These are phyloP conservation scores for Scelioninae gen. 1 DNA, from an alignment of 2,888 invertebrate species.

Conservation along the genomic window DNA sequence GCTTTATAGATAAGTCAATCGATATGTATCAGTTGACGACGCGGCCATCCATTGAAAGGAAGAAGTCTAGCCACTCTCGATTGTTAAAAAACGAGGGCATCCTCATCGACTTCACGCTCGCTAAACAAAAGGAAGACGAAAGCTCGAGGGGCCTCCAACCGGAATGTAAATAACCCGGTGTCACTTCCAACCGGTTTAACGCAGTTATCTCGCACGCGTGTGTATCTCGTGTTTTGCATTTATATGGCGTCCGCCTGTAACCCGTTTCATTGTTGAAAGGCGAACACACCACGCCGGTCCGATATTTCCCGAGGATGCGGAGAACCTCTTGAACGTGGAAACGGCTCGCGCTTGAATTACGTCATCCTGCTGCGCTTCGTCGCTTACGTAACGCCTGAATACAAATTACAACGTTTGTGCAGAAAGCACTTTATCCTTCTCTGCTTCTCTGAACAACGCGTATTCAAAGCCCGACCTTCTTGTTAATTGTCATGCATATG, in stretches of 20 bases:
- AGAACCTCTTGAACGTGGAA: constrained; percentile 46
- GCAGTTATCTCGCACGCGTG: constrained; percentile 64
- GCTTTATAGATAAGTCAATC: constrained; percentile 50
- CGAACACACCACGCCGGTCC: constrained; percentile 32
- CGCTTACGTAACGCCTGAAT: constrained; percentile 52
- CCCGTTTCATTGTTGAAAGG: constrained; percentile 58
- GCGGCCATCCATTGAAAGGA: no score
- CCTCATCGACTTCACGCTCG: constrained; percentile 57
- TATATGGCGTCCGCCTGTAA: constrained; percentile 39
- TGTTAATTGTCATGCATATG: constrained; percentile 36
- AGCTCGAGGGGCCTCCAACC: constrained; percentile 56
- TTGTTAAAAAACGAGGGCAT: constrained; percentile 57
- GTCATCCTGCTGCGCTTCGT: constrained; percentile 45
- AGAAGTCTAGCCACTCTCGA: constrained; percentile 50
- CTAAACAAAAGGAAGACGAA: constrained; percentile 61
- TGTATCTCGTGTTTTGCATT: constrained; percentile 56
- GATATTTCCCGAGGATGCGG: constrained; percentile 33
- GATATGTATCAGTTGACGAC: constrained; percentile 51
- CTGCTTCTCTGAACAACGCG: constrained; percentile 8
- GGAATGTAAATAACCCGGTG: constrained; percentile 72
- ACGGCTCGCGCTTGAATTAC: constrained; percentile 53
- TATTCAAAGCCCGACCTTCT: constrained; percentile 39
- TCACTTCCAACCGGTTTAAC: constrained; percentile 74
- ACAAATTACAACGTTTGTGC: constrained; percentile 49
- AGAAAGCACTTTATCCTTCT: constrained; percentile 47